Evolutionary conservation across 2,888 invertebrate genomes (phyloP), one percentile per base, ranked within the genome.

Genomic region (Drosophila buzzatii): DNA sequence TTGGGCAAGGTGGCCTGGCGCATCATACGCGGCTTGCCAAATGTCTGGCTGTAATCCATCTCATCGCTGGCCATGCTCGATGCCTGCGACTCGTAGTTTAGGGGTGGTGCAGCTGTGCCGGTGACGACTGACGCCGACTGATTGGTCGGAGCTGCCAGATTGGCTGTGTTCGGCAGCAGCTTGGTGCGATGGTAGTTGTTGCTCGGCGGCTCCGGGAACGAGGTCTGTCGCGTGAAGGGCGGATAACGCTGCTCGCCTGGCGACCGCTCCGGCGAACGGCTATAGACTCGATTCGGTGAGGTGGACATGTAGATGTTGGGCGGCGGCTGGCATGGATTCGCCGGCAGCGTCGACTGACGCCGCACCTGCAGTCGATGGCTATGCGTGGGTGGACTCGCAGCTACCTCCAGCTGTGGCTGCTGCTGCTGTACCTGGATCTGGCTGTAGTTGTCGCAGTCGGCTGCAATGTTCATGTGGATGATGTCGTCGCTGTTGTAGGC

Each of bases 1-100:
- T 93, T 92, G 12, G 93, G 93, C 35, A 93, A 72, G 14, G 93
- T 93, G 8, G 92, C 92, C 82, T 93, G 93, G 1, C 93, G 89
- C 80, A 91, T 84, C 81, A 93, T 91, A 23, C 92, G 90, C 0
- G 91, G 79, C 66, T 91, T 91, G 8, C 81, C 77, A n/a, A 71
- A 72, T 2, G 83, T 41, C 42, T 88, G 76, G 37, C 75, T 37
- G 45, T 90, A 90, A 27, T 92, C 92, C 73, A 81, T 49, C 18
- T 89, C 90, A 58, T 90, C 91, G 59, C 78, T 82, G 39, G 89
- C 72, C 88, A 84, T 61, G 55, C 77, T 78, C 5, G 85, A 79
- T 6, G 79, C 70, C 61, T 87, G 88, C 4, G 90, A 82, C 10
- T 85, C 89, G 55, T 88, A 90, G 68, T 76, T 81, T 6, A 90